These are phyloP conservation scores for Lacerta viridis DNA, from an alignment of 2,797 vertebrate genomes.

Conservation along the genomic window DNA sequence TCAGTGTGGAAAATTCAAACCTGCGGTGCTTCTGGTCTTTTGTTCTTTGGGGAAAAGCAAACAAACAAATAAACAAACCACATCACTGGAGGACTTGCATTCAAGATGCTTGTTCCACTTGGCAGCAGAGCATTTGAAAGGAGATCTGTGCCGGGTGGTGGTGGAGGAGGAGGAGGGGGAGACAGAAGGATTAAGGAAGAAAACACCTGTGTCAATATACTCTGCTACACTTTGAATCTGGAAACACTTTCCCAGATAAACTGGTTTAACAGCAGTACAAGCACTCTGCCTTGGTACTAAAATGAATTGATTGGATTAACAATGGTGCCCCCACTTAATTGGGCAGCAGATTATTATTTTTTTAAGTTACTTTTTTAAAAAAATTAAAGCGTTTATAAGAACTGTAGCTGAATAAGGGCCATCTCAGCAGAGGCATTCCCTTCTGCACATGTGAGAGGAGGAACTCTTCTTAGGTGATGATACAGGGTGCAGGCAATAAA, in stretches of 20 bases:
- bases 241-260: background rate
- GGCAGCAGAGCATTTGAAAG: background rate
- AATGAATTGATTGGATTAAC: background rate
- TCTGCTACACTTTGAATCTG: background rate
- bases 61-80: background rate
- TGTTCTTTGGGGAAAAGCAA: constrained; percentile 49
- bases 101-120: background rate
- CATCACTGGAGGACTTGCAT: background rate
- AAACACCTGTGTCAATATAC: constrained; percentile 1
- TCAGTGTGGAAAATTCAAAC: constrained; percentile 71
- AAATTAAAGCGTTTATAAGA: background rate
- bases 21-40: constrained; percentile 57
- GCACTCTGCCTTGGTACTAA: background rate
- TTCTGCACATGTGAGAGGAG: background rate
- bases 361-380: background rate
- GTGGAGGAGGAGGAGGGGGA: background rate
- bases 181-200: too few relatives aligned
- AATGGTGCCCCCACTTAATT: background rate
- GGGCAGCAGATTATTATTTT: background rate
- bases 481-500: background rate
- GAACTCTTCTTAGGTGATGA: background rate
- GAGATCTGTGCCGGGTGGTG: background rate
- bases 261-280: too few relatives aligned
- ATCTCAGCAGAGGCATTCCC: background rate
- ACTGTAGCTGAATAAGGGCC: background rate